Percentiles rank a stretch among this genome's conserved stretches.
phyloP scores from a whole-genome alignment of 2,888 invertebrate species.

The Apamea anceps region DNA sequence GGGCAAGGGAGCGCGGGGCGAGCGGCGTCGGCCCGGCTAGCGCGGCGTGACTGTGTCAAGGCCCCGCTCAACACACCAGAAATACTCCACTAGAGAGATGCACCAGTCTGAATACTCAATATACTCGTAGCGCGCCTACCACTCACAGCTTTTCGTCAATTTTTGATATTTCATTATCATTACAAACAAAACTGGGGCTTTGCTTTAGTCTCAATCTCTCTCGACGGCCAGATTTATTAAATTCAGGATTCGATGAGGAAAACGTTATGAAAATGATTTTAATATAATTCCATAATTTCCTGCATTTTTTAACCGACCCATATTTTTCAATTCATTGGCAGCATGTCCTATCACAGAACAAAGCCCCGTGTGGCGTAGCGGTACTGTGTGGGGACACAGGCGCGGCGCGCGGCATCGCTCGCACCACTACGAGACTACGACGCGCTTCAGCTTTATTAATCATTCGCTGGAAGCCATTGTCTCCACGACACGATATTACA shows the following conservation, averaged over 20 bases:
- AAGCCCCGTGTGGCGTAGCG: no score
- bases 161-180: neutral
- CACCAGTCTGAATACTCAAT: conserved; percentile 31
- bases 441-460: conserved; percentile 43
- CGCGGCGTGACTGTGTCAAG: conserved; percentile 68
- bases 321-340: neutral
- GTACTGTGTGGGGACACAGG: neutral
- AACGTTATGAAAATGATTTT: neutral
- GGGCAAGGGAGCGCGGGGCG: neutral
- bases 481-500: conserved; percentile 64
- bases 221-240: neutral
- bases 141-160: neutral
- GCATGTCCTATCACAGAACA: neutral
- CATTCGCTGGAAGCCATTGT: conserved; percentile 61
- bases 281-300: neutral
- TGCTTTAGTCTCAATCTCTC: neutral
- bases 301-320: neutral
- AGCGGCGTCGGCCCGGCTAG: conserved; percentile 40
- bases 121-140: conserved; percentile 1
- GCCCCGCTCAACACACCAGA: conserved; percentile 64
- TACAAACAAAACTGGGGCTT: neutral
- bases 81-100: conserved; percentile 53
- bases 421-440: neutral
- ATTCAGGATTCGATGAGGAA: neutral
- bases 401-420: neutral